Conservation (phyloP, 1,140 invertebrate genomes). For the Drosophila quadrilineata region DNA sequence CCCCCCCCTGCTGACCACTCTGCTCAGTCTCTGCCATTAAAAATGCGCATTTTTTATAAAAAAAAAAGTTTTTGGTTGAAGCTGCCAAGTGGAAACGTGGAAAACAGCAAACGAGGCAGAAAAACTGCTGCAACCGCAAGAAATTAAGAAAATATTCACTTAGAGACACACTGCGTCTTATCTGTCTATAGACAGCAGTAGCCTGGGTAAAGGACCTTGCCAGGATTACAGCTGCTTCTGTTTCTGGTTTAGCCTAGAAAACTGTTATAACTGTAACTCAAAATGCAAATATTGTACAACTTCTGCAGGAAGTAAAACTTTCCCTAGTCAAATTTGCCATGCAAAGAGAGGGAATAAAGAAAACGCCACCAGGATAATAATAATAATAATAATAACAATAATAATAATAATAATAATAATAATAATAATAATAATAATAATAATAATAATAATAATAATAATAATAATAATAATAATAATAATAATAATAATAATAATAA, state of each 20-base stretch:
- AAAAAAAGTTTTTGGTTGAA: conserved; percentile 43
- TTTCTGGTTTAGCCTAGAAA: neutral
- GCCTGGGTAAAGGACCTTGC: too few species aligned
- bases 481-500: too few species aligned
- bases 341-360: neutral
- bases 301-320: neutral
- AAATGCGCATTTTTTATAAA: conserved; percentile 47
- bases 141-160: conserved; percentile 70
- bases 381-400: neutral
- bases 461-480: too few species aligned
- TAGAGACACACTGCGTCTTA: conserved; percentile 49
- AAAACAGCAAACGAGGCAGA: conserved; percentile 35
- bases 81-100: conserved; percentile 17
- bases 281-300: conserved; percentile 22
- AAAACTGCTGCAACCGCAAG: conserved; percentile 65
- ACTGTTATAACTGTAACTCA: conserved; percentile 2
- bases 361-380: neutral
- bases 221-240: too few species aligned
- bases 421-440: too few species aligned
- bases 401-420: too few species aligned
- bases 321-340: neutral
- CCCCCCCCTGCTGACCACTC: neutral
- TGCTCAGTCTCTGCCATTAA: conserved; percentile 7
- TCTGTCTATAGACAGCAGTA: conserved; percentile 35
- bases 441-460: too few species aligned